Conservation (phyloP, 2,113 vertebrate species). For the Thomomys bottae region DNA sequence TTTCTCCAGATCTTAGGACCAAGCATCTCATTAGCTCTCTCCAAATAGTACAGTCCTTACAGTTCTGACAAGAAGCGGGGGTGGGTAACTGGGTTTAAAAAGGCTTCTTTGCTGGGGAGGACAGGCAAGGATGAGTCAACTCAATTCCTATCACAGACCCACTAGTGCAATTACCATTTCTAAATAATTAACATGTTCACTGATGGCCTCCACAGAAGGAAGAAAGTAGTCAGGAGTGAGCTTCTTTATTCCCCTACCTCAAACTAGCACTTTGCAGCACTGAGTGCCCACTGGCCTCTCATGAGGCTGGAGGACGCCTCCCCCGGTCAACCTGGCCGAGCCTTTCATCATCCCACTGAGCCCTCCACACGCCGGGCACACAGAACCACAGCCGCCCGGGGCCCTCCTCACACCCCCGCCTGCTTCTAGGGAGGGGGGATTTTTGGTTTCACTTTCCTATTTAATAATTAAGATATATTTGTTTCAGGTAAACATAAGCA, state of each 20-base stretch:
- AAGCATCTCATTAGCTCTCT: neutral
- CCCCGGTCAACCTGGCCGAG: neutral
- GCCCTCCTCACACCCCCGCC: neutral
- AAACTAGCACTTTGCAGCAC: neutral
- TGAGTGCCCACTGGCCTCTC: neutral
- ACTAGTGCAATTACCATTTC: slow-evolving; percentile 47
- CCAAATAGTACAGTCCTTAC: neutral
- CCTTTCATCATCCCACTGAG: neutral
- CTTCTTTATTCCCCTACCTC: slow-evolving; percentile 35
- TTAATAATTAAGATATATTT: neutral
- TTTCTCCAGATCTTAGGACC: neutral
- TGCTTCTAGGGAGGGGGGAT: neutral
- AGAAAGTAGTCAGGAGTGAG: neutral
- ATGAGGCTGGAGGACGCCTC: neutral
- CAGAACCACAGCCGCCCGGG: neutral
- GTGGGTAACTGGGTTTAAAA: neutral
- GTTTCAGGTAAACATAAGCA: neutral
- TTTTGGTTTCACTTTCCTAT: neutral
- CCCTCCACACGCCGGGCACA: too few species aligned
- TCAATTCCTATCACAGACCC: neutral
- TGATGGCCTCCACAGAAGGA: slow-evolving; percentile 37
- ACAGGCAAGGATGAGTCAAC: neutral
- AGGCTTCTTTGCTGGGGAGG: neutral
- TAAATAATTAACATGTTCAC: slow-evolving; percentile 50
- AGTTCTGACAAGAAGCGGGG: neutral